phyloP scores from a whole-genome alignment of 2,888 invertebrate genomes.

The Drosophila affinis region DNA sequence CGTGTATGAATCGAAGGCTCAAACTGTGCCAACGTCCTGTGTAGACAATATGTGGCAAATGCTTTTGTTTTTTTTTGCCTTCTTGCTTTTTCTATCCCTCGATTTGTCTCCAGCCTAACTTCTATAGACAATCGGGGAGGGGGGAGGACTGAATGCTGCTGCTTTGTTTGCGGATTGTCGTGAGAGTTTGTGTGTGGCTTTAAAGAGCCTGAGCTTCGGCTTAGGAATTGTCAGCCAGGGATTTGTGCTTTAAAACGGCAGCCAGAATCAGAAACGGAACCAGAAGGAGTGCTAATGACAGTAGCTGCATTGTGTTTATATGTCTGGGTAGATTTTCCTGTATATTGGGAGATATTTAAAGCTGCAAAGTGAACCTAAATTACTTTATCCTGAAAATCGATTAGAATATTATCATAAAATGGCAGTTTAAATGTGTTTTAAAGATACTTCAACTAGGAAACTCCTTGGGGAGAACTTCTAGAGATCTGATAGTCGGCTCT shows the following conservation, averaged over 20 bases:
- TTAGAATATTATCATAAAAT: no score
- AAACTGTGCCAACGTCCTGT: constrained; percentile 31
- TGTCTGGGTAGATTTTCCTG: no score
- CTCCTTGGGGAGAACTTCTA: no score
- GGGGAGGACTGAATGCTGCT: background rate
- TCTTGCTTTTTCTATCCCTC: constrained; percentile 19
- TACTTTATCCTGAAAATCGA: no score
- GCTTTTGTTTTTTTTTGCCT: constrained; percentile 61
- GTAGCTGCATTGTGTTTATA: no score
- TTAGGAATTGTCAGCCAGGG: background rate
- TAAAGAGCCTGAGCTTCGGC: constrained; percentile 3
- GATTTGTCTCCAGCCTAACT: constrained; percentile 28
- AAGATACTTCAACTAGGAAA: background rate
- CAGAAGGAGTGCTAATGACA: background rate
- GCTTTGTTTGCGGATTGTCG: constrained; percentile 30
- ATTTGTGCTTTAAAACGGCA: background rate
- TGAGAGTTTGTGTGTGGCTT: constrained; percentile 4
- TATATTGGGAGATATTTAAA: background rate
- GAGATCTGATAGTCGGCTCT: no score
- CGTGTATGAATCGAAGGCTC: constrained; percentile 31
- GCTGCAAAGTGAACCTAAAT: no score
- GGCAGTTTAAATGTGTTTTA: background rate
- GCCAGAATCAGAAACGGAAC: background rate
- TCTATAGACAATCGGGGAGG: constrained; percentile 4
- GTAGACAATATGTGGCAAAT: constrained; percentile 53